Percentiles rank a stretch among this genome's conserved stretches.
phyloP scores from a whole-genome alignment of 2,888 invertebrate species.

The Acleris laterana region DNA sequence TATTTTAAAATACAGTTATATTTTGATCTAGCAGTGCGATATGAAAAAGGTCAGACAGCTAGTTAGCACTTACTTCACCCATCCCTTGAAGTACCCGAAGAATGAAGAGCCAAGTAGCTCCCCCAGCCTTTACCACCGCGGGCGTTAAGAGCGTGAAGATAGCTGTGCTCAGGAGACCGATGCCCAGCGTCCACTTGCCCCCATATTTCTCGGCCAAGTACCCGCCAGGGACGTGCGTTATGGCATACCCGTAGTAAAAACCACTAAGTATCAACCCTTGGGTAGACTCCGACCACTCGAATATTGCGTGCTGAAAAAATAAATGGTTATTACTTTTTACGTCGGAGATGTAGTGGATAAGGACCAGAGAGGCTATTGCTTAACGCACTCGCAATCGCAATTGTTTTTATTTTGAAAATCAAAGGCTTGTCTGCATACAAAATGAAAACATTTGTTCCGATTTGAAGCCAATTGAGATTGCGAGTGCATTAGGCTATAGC shows the following conservation, averaged over 20 bases:
- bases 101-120: conserved; percentile 83
- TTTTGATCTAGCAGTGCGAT: no score
- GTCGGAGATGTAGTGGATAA: no score
- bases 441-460: no score
- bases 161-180: conserved; percentile 92
- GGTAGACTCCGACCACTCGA: conserved; percentile 89
- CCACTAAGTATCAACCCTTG: conserved; percentile 91
- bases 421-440: no score
- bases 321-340: conserved; percentile 4
- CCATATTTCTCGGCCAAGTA: conserved; percentile 92
- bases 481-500: no score
- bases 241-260: conserved; percentile 93
- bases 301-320: conserved; percentile 75
- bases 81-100: conserved; percentile 89
- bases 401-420: no score
- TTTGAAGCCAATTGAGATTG: no score
- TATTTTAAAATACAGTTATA: no score
- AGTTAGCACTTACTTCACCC: conserved; percentile 85
- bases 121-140: conserved; percentile 85
- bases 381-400: no score
- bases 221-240: conserved; percentile 94
- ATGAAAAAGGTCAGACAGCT: not conserved
- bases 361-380: no score
- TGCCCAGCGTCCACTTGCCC: conserved; percentile 92
- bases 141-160: conserved; percentile 93